A percentile compares a stretch with the other conserved stretches of the same genome.
phyloP scores from a whole-genome alignment of 2,797 vertebrate genomes.

The Lates japonicus region DNA sequence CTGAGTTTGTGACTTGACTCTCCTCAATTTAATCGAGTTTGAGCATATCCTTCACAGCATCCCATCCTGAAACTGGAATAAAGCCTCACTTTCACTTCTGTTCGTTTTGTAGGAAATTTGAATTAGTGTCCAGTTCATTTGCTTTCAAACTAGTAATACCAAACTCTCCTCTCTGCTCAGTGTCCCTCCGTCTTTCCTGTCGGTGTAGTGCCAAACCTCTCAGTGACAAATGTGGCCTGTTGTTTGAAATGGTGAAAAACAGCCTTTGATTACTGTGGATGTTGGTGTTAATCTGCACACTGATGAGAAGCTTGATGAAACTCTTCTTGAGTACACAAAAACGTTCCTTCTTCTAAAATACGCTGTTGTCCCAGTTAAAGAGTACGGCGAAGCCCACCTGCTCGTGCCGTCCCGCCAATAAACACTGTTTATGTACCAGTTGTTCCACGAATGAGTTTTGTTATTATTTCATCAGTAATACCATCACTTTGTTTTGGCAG shows the following conservation, averaged over 20 bases:
- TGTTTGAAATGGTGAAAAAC: constrained; percentile 14
- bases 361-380: no score
- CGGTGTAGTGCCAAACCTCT: constrained; percentile 34
- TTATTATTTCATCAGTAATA: no score
- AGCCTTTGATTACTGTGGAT: not conserved
- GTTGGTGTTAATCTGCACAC: not conserved
- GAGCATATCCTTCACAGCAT: constrained; percentile 26
- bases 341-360: no score
- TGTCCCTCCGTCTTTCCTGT: constrained; percentile 23
- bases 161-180: constrained; percentile 32
- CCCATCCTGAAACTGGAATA: constrained; percentile 37
- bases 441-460: no score
- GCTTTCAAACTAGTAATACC: constrained; percentile 40
- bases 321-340: not conserved
- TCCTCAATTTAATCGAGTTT: not conserved
- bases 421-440: no score
- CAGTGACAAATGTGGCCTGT: constrained; percentile 25
- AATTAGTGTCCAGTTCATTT: constrained; percentile 74
- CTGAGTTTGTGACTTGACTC: constrained; percentile 17
- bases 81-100: constrained; percentile 60
- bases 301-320: not conserved
- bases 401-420: no score
- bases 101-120: constrained; percentile 51
- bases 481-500: no score
- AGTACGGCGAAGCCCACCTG: no score